These are phyloP conservation scores for Gerris lacustris DNA, from an alignment of 2,888 invertebrate species.

Conservation along the genomic window DNA sequence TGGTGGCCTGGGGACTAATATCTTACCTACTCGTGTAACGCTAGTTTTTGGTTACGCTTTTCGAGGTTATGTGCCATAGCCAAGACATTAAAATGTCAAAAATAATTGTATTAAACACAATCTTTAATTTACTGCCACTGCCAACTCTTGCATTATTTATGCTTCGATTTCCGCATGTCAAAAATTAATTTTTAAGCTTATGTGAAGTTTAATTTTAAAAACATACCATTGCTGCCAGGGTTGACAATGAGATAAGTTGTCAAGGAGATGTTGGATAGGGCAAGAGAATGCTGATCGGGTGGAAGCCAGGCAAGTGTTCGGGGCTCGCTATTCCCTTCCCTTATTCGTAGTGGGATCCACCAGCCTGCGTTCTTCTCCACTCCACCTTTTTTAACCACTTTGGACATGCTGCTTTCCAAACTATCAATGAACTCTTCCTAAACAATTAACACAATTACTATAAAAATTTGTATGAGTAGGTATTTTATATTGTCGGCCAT, in stretches of 20 bases:
- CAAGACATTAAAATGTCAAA: no score
- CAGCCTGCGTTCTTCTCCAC: slow-evolving; percentile 25
- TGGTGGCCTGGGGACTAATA: no score
- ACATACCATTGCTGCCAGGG: slow-evolving; percentile 66
- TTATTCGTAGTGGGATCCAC: slow-evolving; percentile 27
- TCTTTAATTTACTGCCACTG: no score
- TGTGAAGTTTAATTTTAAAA: no score
- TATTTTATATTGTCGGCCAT: neutral
- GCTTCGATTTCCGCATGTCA: no score
- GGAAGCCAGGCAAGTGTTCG: slow-evolving; percentile 21
- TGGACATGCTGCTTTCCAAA: slow-evolving; percentile 26
- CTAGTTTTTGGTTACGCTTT: no score
- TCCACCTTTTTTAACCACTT: slow-evolving; percentile 28
- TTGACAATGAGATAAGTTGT: slow-evolving; percentile 51
- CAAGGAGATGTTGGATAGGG: slow-evolving; percentile 21
- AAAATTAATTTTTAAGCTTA: no score
- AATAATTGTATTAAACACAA: no score
- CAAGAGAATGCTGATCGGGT: slow-evolving; percentile 18
- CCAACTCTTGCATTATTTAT: no score
- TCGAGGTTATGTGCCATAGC: no score
- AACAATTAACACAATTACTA: slow-evolving; percentile 9
- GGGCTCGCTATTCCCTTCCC: slow-evolving; percentile 19
- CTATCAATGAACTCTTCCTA: slow-evolving; percentile 28
- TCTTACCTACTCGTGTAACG: no score
- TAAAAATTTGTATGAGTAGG: slow-evolving; percentile 14